Evolutionary conservation across 2,888 invertebrate species (phyloP), one percentile per base, ranked within the genome.

Genomic region (Chouioia cunea): DNA sequence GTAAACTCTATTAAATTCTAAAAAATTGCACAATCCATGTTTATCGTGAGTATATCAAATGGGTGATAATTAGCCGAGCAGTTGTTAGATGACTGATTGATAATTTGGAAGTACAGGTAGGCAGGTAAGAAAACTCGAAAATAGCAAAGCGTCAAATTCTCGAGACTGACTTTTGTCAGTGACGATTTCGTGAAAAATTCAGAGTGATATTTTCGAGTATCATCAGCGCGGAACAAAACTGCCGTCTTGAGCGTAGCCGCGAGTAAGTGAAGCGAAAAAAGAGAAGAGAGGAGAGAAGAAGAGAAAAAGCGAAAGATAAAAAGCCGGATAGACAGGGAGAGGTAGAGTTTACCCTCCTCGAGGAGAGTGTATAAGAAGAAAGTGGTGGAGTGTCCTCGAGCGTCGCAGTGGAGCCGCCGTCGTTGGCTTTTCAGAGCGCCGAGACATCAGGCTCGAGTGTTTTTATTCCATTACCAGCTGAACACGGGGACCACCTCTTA

Each of bases 381-480:
- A 65, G 59, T 65, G 58, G 50, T 56, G 53, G 53, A 72, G 72
- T 54, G 65, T 65, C 62, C 65, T 65, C 56, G 48, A 68, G 68
- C 43, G 22, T 15, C 3, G 16, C 48, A 12, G n/a, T 16, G 16
- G 16, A 15, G 18, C 57, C 53, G 53, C 50, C 60, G 20, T 36
- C 58, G 62, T 62, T 23, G 44, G 15, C 20, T 18, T 47, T 59
- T 12, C 10, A 14, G 54, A 23, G 36, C 20, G 62, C 60, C 22
- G 73, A 75, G 77, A 79, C 79, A 79, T 80, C 76, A 77, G 71
- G 80, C 81, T 81, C 80, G 81, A 83, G 83, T 83, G 83, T 83
- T 83, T 83, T 83, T 83, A 83, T 83, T 83, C 83, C 83, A 83
- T 83, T 83, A 83, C 80, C 76, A 65, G 76, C 74, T 73, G 77